Percentiles rank a stretch among this genome's conserved stretches.
These are phyloP conservation scores for Salminus brasiliensis DNA, from an alignment of 2,113 vertebrate species.

Conservation along the genomic window DNA sequence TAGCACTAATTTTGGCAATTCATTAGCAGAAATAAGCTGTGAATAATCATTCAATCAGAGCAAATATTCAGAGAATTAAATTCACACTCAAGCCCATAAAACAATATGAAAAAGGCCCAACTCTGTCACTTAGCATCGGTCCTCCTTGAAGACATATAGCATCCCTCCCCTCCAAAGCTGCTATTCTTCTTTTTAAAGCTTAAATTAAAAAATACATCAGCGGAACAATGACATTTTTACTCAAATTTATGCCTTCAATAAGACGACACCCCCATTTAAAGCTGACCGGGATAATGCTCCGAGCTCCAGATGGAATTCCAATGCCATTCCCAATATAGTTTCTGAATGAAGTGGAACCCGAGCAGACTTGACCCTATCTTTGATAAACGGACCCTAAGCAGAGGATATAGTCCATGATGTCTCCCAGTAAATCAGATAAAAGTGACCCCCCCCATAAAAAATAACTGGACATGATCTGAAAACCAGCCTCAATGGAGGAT, in stretches of 20 bases:
- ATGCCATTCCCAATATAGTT: slow-evolving; percentile 17
- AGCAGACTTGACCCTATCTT: not conserved
- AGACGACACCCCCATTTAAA: not conserved
- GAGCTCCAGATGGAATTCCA: slow-evolving; percentile 7
- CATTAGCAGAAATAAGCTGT: not conserved
- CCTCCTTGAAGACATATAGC: slow-evolving; percentile 26
- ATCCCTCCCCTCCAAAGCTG: too few relatives aligned
- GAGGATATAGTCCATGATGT: slow-evolving; percentile 41
- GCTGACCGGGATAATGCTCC: not conserved
- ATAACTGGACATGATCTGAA: slow-evolving; percentile 39
- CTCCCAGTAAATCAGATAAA: slow-evolving; percentile 50
- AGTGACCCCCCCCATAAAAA: slow-evolving; percentile 27
- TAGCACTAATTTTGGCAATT: not conserved
- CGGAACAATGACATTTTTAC: not conserved
- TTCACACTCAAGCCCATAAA: not conserved
- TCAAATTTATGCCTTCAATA: slow-evolving; percentile 21
- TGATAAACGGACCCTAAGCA: slow-evolving; percentile 38
- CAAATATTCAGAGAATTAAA: not conserved
- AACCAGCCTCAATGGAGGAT: slow-evolving; percentile 50
- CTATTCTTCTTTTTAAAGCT: not conserved
- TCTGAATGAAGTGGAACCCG: slow-evolving; percentile 15
- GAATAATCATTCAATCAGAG: slow-evolving; percentile 43
- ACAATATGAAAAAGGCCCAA: not conserved
- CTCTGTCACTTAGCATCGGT: not conserved
- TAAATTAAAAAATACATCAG: slow-evolving; percentile 18